Percentiles rank a stretch among this genome's conserved stretches.
Conservation (phyloP, 2,888 invertebrate genomes). For the Encarsia formosa region DNA sequence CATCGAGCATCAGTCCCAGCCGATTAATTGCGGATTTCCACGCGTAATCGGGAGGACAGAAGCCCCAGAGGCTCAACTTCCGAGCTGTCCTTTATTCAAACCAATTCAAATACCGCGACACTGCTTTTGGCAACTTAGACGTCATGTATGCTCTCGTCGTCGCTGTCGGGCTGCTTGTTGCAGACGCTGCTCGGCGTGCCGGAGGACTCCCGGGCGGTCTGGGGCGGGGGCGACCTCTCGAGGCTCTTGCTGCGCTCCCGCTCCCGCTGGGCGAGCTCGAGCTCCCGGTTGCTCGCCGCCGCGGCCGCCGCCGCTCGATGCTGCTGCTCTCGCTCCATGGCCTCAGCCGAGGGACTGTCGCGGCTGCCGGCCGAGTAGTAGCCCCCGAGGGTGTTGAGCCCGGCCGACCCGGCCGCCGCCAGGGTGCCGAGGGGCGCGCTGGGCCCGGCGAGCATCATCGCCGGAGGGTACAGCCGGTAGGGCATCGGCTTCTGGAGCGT, state of each 20-base stretch:
- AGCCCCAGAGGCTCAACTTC: too few relatives aligned
- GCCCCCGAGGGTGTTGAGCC: not conserved
- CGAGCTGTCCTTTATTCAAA: too few relatives aligned
- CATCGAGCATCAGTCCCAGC: too few relatives aligned
- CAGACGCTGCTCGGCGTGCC: conserved; percentile 43
- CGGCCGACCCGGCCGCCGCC: conserved; percentile 56
- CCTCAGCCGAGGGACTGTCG: conserved; percentile 37
- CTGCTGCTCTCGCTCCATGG: conserved; percentile 40
- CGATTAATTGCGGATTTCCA: too few relatives aligned
- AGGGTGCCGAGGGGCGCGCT: conserved; percentile 65
- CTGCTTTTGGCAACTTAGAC: too few relatives aligned
- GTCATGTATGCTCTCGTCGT: conserved; percentile 50
- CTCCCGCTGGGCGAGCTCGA: conserved; percentile 23
- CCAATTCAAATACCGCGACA: too few relatives aligned
- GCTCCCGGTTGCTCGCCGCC: conserved; percentile 19
- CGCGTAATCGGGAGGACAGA: too few relatives aligned
- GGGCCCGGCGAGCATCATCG: conserved; percentile 63
- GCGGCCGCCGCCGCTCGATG: conserved; percentile 31
- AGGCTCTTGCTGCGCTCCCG: conserved; percentile 43
- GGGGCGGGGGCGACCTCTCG: conserved; percentile 36
- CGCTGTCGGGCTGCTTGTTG: conserved; percentile 43
- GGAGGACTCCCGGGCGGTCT: conserved; percentile 37
- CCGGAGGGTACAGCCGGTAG: conserved; percentile 57
- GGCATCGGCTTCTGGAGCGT: conserved; percentile 86
- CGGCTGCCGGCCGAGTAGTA: not conserved